A percentile compares a stretch with the other conserved stretches of the same genome.
phyloP scores from a whole-genome alignment of 30 jellyfish, hydroid and myxozoan genomes.

The Aurelia sp. region DNA sequence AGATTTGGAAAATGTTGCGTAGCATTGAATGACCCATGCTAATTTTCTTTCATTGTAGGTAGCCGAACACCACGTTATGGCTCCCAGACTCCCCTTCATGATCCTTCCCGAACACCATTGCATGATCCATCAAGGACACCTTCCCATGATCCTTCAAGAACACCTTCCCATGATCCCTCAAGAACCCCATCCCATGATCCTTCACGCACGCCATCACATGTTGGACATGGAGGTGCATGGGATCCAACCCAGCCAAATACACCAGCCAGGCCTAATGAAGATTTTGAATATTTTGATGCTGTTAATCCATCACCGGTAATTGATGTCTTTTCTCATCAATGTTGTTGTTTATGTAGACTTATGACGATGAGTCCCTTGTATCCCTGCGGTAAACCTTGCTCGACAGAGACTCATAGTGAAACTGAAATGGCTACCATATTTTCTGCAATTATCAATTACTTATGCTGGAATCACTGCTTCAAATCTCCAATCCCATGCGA shows the following conservation, averaged over 20 bases:
- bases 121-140: conserved; percentile 93
- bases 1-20: too few species aligned
- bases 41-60: conserved; percentile 31
- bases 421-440: too few species aligned
- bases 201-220: conserved; percentile 95
- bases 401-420: too few species aligned
- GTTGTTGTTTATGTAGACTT: too few species aligned
- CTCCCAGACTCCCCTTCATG: conserved; percentile 95
- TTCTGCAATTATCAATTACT: too few species aligned
- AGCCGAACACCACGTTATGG: conserved; percentile 93
- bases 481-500: too few species aligned
- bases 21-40: too few species aligned
- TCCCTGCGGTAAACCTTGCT: too few species aligned
- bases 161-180: conserved; percentile 97
- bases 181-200: conserved; percentile 92
- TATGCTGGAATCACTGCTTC: too few species aligned
- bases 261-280: conserved; percentile 99
- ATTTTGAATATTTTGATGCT: conserved; percentile 94
- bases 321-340: neutral
- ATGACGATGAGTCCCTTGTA: too few species aligned
- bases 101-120: conserved; percentile 96
- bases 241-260: conserved; percentile 99
- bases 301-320: conserved; percentile 99
- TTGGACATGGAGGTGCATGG: conserved; percentile 99
- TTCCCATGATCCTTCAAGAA: conserved; percentile 93